These are phyloP conservation scores for Drosophila diplacantha DNA, from an alignment of 2,888 invertebrate genomes.

Conservation along the genomic window DNA sequence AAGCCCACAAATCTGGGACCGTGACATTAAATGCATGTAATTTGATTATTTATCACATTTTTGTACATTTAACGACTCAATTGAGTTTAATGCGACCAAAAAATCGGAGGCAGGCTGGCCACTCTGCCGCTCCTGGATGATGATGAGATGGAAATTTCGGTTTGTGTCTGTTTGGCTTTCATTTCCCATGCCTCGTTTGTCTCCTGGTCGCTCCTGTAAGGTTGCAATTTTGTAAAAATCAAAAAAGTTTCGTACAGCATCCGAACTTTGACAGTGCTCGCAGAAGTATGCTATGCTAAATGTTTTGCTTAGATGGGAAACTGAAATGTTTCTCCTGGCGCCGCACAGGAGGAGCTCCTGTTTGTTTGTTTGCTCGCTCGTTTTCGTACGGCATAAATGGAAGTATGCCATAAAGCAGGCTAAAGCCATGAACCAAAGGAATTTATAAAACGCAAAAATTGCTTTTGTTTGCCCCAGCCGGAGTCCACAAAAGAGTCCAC, in stretches of 20 bases:
- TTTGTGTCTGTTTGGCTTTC: conserved; percentile 17
- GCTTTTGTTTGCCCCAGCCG: conserved; percentile 55
- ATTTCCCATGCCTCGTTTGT: conserved; percentile 7
- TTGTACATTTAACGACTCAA: conserved; percentile 71
- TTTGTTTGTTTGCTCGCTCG: conserved; percentile 14
- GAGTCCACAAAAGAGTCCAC: conserved; percentile 35
- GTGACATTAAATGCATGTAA: conserved; percentile 65
- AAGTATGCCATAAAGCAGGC: conserved; percentile 41
- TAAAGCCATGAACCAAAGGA: conserved; percentile 49
- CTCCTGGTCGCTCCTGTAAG: conserved; percentile 4
- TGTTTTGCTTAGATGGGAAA: conserved; percentile 54
- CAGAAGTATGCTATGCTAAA: conserved; percentile 54
- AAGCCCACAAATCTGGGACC: conserved; percentile 50
- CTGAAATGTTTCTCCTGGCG: conserved; percentile 39
- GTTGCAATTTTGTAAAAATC: conserved; percentile 56
- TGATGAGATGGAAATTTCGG: conserved; percentile 26
- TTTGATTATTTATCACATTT: conserved; percentile 74
- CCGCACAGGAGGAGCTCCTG: neutral
- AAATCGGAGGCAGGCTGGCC: neutral
- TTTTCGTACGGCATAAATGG: conserved; percentile 28
- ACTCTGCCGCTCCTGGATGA: neutral
- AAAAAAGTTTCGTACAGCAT: conserved; percentile 52
- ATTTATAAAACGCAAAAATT: conserved; percentile 61
- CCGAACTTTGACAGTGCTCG: conserved; percentile 48
- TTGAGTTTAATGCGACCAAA: conserved; percentile 65